Evolutionary conservation across 2,113 vertebrate species (phyloP).

Genomic region (Pseudorhombus dupliciocellatus): DNA sequence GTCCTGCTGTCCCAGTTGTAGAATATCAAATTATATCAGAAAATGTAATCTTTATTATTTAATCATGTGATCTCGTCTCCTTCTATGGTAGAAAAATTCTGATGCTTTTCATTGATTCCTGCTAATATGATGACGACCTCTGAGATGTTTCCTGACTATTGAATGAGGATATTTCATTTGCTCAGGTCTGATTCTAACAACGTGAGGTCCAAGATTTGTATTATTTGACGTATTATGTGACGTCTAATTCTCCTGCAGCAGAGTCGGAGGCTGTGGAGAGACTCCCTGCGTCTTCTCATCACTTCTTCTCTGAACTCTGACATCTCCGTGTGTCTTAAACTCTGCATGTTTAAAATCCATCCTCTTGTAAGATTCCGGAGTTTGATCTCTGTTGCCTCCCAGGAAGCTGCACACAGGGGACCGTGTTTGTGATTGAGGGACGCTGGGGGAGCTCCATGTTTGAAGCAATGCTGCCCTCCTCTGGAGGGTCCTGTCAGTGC

Average conservation of each 20-base stretch:
- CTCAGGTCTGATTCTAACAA: slow-evolving; percentile 10
- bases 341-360: slow-evolving; percentile 53
- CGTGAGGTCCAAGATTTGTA: slow-evolving; percentile 12
- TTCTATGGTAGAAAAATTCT: neutral
- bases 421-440: slow-evolving; percentile 29
- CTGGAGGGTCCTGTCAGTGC: slow-evolving; percentile 39
- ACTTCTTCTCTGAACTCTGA: slow-evolving; percentile 35
- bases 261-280: neutral
- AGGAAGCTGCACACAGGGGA: slow-evolving; percentile 17
- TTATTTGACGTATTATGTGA: neutral
- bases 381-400: slow-evolving; percentile 49
- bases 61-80: slow-evolving; percentile 7
- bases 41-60: slow-evolving; percentile 28
- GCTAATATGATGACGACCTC: neutral
- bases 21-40: slow-evolving; percentile 20
- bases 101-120: neutral
- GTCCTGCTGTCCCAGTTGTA: slow-evolving; percentile 3
- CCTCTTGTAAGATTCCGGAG: slow-evolving; percentile 40
- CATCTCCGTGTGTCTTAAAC: slow-evolving; percentile 2
- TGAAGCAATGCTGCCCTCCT: slow-evolving; percentile 71
- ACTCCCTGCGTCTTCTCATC: slow-evolving; percentile 19
- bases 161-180: slow-evolving; percentile 11
- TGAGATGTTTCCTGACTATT: slow-evolving; percentile 18
- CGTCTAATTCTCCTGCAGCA: neutral
- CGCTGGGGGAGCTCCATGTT: neutral